Evolutionary conservation across 53 echinoderm and acorn worm genomes (phyloP).

Genomic region (Holothuria leucospilota): DNA sequence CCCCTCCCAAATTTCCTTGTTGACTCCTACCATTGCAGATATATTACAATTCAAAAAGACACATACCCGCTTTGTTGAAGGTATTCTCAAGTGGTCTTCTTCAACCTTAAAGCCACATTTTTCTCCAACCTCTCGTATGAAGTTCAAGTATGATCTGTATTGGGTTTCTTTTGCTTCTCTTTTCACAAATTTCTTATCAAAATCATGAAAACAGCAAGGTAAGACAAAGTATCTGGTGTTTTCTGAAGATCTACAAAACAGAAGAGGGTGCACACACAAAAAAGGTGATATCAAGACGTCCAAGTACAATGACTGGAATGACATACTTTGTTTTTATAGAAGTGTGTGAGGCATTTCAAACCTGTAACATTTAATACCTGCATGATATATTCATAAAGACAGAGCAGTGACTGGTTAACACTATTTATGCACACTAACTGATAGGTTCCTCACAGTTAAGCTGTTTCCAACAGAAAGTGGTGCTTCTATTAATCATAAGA

Average conservation of each 20-base stretch:
- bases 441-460: no score
- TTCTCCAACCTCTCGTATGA: slow-evolving; percentile 74
- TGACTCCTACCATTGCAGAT: background rate
- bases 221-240: slow-evolving; percentile 85
- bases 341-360: no score
- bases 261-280: background rate
- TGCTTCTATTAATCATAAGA: no score
- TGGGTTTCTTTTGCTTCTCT: slow-evolving; percentile 70
- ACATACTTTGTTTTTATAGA: no score
- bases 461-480: no score
- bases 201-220: slow-evolving; percentile 96
- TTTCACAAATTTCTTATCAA: slow-evolving; percentile 79
- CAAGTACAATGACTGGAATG: no score
- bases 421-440: no score
- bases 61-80: slow-evolving; percentile 90
- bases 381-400: no score
- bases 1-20: background rate
- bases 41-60: background rate
- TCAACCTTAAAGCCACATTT: slow-evolving; percentile 84
- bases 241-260: slow-evolving; percentile 69
- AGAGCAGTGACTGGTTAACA: no score
- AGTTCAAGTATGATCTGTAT: slow-evolving; percentile 88
- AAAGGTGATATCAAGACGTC: no score
- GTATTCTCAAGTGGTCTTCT: slow-evolving; percentile 92
- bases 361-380: no score